Conservation (phyloP, 2,888 invertebrate species). For the Myopa tessellatipennis region DNA sequence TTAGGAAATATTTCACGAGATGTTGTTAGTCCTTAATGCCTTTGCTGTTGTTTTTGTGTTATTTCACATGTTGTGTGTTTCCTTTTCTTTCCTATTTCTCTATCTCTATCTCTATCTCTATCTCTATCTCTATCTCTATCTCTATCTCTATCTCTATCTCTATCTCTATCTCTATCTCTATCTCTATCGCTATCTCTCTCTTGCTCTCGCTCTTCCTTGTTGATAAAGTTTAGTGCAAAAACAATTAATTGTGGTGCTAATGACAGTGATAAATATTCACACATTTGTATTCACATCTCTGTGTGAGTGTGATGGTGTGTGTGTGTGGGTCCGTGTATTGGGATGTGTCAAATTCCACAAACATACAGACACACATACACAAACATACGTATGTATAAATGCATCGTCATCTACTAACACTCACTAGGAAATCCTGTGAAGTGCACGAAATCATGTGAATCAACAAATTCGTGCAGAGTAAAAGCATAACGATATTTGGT, state of each 20-base stretch:
- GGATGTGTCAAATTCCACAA: not conserved
- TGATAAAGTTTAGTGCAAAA: not conserved
- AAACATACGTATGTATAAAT: not conserved
- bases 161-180: too few relatives aligned
- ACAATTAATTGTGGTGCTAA: conserved; percentile 27
- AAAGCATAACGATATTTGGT: not conserved
- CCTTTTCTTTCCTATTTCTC: too few relatives aligned
- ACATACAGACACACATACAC: conserved; percentile 23
- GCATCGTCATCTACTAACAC: conserved; percentile 5
- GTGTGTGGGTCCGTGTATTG: not conserved
- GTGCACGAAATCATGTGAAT: conserved; percentile 29
- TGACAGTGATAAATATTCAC: conserved; percentile 33
- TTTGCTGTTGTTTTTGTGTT: too few relatives aligned
- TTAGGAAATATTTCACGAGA: too few relatives aligned
- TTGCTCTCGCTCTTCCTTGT: too few relatives aligned
- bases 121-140: too few relatives aligned
- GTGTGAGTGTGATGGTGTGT: not conserved
- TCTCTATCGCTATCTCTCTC: too few relatives aligned
- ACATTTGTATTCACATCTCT: not conserved
- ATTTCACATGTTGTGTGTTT: too few relatives aligned
- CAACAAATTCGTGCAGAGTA: conserved; percentile 1
- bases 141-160: too few relatives aligned
- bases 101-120: too few relatives aligned
- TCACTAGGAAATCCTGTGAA: conserved; percentile 24
- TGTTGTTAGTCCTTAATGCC: too few relatives aligned